phyloP scores from a whole-genome alignment of 2,888 invertebrate genomes.

The Octodonta nipae region DNA sequence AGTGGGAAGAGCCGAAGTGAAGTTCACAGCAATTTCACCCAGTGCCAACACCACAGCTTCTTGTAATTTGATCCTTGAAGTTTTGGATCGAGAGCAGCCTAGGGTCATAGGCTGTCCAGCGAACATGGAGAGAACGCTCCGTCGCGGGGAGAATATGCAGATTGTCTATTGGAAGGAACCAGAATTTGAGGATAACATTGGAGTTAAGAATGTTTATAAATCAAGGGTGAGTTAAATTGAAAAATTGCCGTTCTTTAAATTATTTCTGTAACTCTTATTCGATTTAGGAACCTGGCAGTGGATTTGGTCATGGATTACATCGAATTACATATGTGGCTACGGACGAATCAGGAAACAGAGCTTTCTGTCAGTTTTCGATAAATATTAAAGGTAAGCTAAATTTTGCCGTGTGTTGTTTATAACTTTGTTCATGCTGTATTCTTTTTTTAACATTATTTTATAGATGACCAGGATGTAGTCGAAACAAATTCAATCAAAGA shows the following conservation, averaged over 20 bases:
- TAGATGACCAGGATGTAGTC: conserved; percentile 13
- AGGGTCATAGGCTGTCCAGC: conserved; percentile 45
- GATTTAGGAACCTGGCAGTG: conserved; percentile 45
- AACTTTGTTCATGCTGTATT: not conserved
- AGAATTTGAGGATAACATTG: conserved; percentile 45
- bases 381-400: conserved; percentile 42
- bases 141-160: conserved; percentile 40
- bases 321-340: conserved; percentile 50
- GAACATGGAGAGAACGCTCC: conserved; percentile 45
- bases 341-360: conserved; percentile 48
- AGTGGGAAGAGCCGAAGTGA: conserved; percentile 44
- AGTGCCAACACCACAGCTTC: conserved; percentile 38
- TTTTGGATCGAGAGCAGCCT: conserved; percentile 45
- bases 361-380: conserved; percentile 50
- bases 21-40: conserved; percentile 46
- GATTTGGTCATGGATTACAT: conserved; percentile 46
- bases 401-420: not conserved
- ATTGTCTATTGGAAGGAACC: conserved; percentile 54
- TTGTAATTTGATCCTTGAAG: conserved; percentile 47
- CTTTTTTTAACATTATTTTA: conserved; percentile 3
- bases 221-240: conserved; percentile 38
- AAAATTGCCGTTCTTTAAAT: not conserved
- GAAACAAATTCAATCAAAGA: conserved; percentile 13
- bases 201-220: conserved; percentile 43
- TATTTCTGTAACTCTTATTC: no score